Evolutionary conservation across 2,113 vertebrate genomes (phyloP), one percentile per base, ranked within the genome.

Genomic region (Chloebia gouldiae): DNA sequence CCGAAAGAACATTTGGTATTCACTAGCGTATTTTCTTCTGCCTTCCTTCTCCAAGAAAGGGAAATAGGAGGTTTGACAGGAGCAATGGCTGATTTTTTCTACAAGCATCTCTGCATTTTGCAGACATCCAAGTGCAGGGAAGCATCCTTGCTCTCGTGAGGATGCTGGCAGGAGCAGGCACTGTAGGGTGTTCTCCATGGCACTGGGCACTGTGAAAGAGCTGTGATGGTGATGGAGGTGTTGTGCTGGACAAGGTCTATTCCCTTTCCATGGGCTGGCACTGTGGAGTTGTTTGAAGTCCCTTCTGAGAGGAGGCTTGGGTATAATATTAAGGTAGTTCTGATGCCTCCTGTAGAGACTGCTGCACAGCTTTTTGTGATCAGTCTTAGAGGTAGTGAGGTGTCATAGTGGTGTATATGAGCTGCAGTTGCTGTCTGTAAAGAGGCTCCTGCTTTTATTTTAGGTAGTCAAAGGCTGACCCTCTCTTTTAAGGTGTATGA

Each of bases 231-330:
- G 39, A 39, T 7, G 35, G 35, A 54, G 51, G 15, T 4, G 0
- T 4, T 37, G n/a, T 56, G 49, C 57, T 53, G 70, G 39, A 7
- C 33, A 51, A 47, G 17, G 13, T 59, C 51, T 47, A 0, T 47
- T 79, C 47, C 23, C 17, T 59, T 90, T 27, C 63, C 15, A 0
- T 25, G 61, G 35, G 5, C 53, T 60, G 57, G 20, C 53, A 21
- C 22, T 28, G 8, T 44, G 0, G 2, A 57, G 25, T 23, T 65
- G 28, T 66, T 78, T 54, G 15, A 91, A 84, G 51, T 47, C 35
- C 5, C 14, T 73, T 54, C 47, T 4, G 4, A 73, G 71, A 65
- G 24, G 50, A 70, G 39, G 42, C 0, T 0, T 5, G 15, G 15
- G 8, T 83, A 23, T 65, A 37, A 10, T 0, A 0, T 81, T 39